Percentiles rank a stretch among this genome's conserved stretches.
Conservation (phyloP, 1,140 invertebrate species). For the Diorhabda sublineata region DNA sequence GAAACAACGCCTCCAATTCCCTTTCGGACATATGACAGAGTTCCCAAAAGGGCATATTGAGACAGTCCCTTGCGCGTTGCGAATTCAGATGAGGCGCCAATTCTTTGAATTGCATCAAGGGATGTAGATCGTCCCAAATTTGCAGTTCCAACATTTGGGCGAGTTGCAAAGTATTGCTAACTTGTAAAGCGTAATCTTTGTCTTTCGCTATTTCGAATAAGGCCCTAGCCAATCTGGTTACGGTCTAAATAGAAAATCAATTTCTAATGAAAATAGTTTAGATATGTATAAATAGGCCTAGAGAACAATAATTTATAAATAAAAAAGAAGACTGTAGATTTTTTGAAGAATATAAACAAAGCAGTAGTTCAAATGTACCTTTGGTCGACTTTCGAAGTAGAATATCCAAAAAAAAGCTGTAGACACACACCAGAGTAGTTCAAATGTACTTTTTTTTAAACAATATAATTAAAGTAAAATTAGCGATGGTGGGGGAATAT, state of each 20-base stretch:
- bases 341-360: no score
- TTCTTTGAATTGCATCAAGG: slow-evolving; percentile 80
- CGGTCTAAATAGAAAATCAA: slow-evolving; percentile 62
- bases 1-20: slow-evolving; percentile 78
- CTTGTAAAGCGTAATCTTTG: slow-evolving; percentile 85
- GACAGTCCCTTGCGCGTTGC: slow-evolving; percentile 54
- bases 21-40: slow-evolving; percentile 81
- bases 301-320: no score
- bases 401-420: no score
- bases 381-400: no score
- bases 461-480: no score
- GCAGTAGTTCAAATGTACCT: no score
- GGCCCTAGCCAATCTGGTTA: slow-evolving; percentile 82
- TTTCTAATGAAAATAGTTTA: no score
- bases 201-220: slow-evolving; percentile 91
- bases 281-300: no score
- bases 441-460: no score
- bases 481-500: no score
- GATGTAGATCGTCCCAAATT: slow-evolving; percentile 84
- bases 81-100: slow-evolving; percentile 50
- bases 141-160: slow-evolving; percentile 88
- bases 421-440: no score
- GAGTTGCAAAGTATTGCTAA: slow-evolving; percentile 73
- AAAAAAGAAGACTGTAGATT: no score
- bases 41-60: slow-evolving; percentile 66